Evolutionary conservation across 64 coral and sea anemone species (phyloP), one percentile per base, ranked within the genome.

Genomic region (Stylophora pistillata): DNA sequence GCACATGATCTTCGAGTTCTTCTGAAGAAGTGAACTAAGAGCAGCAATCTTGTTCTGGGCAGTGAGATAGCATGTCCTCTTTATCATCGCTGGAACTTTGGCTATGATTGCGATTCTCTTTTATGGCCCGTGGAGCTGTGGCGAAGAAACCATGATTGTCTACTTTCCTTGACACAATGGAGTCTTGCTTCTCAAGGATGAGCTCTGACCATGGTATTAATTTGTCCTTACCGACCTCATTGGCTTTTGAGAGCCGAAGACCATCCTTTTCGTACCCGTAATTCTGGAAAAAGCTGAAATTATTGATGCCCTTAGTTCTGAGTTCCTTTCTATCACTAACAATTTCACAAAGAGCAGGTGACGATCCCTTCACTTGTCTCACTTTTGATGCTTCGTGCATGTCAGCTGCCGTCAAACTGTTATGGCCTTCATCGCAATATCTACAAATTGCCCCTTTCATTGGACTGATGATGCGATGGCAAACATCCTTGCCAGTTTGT

Each of bases 211-310:
- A 73, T 69, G 69, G 41, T 28, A 84, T 57, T 41, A 92, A 30
- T 73, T 77, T 92, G 5, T 83, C 84, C 12, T 21, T 10, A 13
- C 84, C 83, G 34, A 82, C 56, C 4, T n/a, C 33, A 82, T 93
- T 88, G 15, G 55, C 79, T 32, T 88, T 88, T 86, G 63, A 82
- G 66, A 93, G 31, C 33, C 86, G 81, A 41, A 89, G 76, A 16
- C 81, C 79, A 12, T 86, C 87, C 84, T 75, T 55, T 13, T 94
- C 55, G 10, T 76, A 94, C 1, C 21, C 16, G 78, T 86, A 81
- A 81, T 93, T 93, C 71, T 77, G 61, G 32, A 75, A 86, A 68
- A 29, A 41, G n/a, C 89, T 78, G 33, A 92, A 92, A n/a, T n/a
- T n/a, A n/a, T n/a, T n/a, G n/a, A n/a, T n/a, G n/a, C 72, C 31